phyloP scores from a whole-genome alignment of 1,140 invertebrate species.

The Lethrus apterus region DNA sequence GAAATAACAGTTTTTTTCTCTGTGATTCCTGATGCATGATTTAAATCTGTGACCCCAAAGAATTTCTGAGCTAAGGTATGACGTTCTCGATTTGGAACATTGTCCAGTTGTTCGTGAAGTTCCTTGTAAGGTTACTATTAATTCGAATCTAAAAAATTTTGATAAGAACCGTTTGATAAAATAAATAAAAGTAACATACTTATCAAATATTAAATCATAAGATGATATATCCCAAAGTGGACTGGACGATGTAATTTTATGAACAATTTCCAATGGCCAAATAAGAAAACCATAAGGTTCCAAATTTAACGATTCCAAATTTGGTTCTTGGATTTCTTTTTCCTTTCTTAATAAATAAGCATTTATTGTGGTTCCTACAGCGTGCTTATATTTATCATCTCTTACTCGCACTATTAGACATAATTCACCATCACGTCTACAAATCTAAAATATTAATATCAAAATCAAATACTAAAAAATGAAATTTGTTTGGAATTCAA shows the following conservation, averaged over 20 bases:
- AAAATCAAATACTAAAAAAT: background rate
- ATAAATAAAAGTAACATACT: conserved; percentile 6
- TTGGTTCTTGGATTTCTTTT: conserved; percentile 27
- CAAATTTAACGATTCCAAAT: conserved; percentile 27
- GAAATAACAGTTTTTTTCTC: conserved; percentile 19
- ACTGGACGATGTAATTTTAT: conserved; percentile 51
- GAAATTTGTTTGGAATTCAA: background rate
- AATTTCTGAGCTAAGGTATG: conserved; percentile 76
- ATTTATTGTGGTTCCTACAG: conserved; percentile 50
- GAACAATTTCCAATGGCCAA: conserved; percentile 57
- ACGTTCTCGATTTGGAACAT: conserved; percentile 64
- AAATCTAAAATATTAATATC: conserved; percentile 41
- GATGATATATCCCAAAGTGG: conserved; percentile 50
- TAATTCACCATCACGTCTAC: conserved; percentile 51
- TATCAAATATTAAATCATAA: conserved; percentile 44
- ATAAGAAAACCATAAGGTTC: conserved; percentile 45
- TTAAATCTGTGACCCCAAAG: conserved; percentile 79
- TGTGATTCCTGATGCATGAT: conserved; percentile 28
- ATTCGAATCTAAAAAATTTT: conserved; percentile 66
- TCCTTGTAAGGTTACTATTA: conserved; percentile 79
- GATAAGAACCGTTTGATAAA: background rate
- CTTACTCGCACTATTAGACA: conserved; percentile 55
- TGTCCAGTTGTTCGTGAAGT: conserved; percentile 71
- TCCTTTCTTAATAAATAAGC: conserved; percentile 46
- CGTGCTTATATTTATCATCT: conserved; percentile 49